Base-by-base conservation (phyloP, 2,113 vertebrate genomes). In the Scomber scombrus region DNA sequence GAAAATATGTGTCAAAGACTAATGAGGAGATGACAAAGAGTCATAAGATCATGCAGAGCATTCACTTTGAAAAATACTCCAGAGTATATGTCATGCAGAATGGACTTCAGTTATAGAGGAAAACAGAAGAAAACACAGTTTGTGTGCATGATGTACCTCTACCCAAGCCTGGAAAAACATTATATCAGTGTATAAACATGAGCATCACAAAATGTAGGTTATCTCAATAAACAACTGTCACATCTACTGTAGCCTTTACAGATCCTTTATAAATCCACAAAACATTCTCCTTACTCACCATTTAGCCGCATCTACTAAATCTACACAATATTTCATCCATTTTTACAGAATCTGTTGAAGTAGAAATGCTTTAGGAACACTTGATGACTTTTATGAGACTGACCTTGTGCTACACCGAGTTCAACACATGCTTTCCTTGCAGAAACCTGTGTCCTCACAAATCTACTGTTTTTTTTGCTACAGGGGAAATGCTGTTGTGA, bases 1-100 rank as follows among this genome's bases (percentile, higher is more conserved):
- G 82, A 68, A 85, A 87, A 82, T 47, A n/a, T 69, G 47, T 50
- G 56, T 10, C 66, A 13, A 69, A 34, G 69, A 66, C 12, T 45
- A 43, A 88, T 43, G 2, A 71, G 74, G 73, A 74, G 75, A 77
- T 55, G 58, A 75, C n/a, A 75, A 14, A 47, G 46, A 3, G 79
- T 76, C 74, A 77, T 34, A 19, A 54, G 15, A 55, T 54, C 60
- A 64, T 75, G 77, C 67, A 66, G 60, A 58, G 12, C 26, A 55
- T 66, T 11, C 54, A 11, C 46, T 23, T 61, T 50, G 19, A 45
- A 31, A 80, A 18, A 54, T 51, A 60, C 1, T 43, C 49, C 6
- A 71, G 9, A 78, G 49, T 40, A 72, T 47, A 71, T 7, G 18
- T 15, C 55, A 64, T 55, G 51, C 64, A 80, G 47, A 68, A 49